Percentiles rank a stretch among this genome's conserved stretches.
phyloP scores from a whole-genome alignment of 2,888 invertebrate species.

The Chironomus tentans region DNA sequence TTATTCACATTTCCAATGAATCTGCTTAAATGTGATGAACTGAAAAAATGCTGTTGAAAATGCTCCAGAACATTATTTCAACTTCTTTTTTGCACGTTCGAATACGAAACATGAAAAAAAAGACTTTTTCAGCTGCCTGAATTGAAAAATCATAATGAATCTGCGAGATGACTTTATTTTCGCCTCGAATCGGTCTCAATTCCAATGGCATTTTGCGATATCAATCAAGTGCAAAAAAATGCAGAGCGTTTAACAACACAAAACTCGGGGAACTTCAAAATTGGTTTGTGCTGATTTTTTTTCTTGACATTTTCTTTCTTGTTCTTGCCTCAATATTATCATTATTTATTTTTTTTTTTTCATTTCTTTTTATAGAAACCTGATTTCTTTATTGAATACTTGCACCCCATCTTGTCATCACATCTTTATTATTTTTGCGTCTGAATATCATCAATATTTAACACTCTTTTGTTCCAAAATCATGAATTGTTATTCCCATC shows the following conservation, averaged over 20 bases:
- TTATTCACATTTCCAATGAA: neutral
- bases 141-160: slow-evolving; percentile 22
- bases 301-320: neutral
- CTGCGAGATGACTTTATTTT: slow-evolving; percentile 25
- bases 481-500: neutral
- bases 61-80: slow-evolving; percentile 9
- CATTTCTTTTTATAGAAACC: slow-evolving; percentile 3
- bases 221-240: slow-evolving; percentile 20
- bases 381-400: neutral
- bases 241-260: too few species aligned
- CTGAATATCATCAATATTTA: neutral
- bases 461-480: neutral
- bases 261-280: neutral
- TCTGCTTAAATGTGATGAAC: slow-evolving; percentile 19
- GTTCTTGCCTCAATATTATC: neutral
- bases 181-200: slow-evolving; percentile 10
- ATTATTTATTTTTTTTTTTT: too few species aligned
- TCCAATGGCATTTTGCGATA: slow-evolving; percentile 6
- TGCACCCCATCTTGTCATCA: neutral
- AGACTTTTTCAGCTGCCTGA: neutral
- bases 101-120: too few species aligned
- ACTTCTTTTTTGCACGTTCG: neutral
- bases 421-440: neutral
- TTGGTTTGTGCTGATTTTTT: slow-evolving; percentile 1
- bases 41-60: slow-evolving; percentile 26